These are phyloP conservation scores for Ptilonorhynchus violaceus DNA, from an alignment of 2,113 vertebrate species.

Conservation along the genomic window DNA sequence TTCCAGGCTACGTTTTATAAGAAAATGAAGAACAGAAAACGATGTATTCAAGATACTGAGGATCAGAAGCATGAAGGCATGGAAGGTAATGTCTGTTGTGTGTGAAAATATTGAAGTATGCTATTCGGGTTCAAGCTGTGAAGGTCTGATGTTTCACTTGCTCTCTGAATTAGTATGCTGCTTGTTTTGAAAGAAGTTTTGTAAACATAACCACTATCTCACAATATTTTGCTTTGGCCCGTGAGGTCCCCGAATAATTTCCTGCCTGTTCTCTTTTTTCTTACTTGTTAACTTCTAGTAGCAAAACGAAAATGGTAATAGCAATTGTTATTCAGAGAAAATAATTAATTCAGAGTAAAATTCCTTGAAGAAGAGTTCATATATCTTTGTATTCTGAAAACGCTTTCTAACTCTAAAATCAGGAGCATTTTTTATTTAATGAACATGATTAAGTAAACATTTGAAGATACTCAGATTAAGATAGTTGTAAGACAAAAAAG, in stretches of 20 bases:
- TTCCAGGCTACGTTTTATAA: constrained; percentile 46
- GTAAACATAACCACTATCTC: not conserved
- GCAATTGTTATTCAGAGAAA: not conserved
- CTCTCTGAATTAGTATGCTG: not conserved
- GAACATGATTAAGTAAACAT: not conserved
- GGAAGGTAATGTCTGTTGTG: constrained; percentile 65
- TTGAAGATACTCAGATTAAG: not conserved
- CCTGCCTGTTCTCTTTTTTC: not conserved
- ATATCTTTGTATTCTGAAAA: not conserved
- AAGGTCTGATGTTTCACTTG: not conserved
- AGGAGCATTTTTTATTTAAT: not conserved
- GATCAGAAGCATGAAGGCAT: constrained; percentile 58
- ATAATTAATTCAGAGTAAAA: not conserved
- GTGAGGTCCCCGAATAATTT: not conserved
- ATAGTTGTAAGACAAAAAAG: not conserved
- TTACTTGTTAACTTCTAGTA: not conserved
- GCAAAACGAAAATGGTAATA: not conserved
- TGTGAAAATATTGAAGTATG: not conserved
- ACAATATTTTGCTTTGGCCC: not conserved
- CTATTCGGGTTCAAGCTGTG: not conserved
- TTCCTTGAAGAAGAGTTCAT: not conserved
- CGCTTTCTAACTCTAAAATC: not conserved
- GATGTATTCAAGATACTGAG: constrained; percentile 44
- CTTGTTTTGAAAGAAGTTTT: not conserved
- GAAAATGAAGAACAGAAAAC: constrained; percentile 73